These are phyloP conservation scores for Aleiodes testaceus DNA, from an alignment of 2,888 invertebrate genomes.

Conservation along the genomic window DNA sequence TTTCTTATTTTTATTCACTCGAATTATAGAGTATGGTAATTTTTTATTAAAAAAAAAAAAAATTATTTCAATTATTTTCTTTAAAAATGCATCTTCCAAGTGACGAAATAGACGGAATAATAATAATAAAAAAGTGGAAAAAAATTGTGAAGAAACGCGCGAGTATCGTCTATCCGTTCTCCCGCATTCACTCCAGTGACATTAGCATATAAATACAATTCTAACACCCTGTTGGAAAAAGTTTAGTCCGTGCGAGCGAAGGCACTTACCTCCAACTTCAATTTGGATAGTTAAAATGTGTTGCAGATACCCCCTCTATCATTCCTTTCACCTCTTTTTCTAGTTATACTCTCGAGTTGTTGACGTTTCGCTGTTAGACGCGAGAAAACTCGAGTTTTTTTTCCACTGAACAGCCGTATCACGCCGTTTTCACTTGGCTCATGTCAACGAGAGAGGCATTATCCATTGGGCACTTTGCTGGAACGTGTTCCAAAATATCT, in stretches of 20 bases:
- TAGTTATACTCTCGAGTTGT: conserved; percentile 23
- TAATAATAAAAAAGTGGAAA: conserved; percentile 3
- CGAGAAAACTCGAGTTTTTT: conserved; percentile 15
- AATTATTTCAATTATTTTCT: conserved; percentile 11
- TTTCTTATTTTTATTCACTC: conserved; percentile 39
- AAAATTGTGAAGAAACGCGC: conserved; percentile 39
- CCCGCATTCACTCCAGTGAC: conserved; percentile 47
- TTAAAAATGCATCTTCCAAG: conserved; percentile 7
- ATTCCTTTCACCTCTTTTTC: conserved; percentile 37
- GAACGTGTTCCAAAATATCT: conserved; percentile 47
- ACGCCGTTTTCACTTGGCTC: not conserved
- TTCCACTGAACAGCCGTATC: conserved; percentile 14
- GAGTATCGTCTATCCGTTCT: conserved; percentile 39
- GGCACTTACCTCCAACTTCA: conserved; percentile 61
- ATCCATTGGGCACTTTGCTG: conserved; percentile 41
- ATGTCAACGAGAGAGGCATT: conserved; percentile 17
- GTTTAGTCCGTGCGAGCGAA: conserved; percentile 54
- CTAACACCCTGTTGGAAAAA: conserved; percentile 58
- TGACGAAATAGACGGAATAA: conserved; percentile 17
- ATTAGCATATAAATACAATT: conserved; percentile 65
- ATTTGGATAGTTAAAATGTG: conserved; percentile 62
- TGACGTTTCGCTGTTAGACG: conserved; percentile 22
- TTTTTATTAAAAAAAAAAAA: no score
- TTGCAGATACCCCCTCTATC: conserved; percentile 49
- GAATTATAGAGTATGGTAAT: conserved; percentile 43